Percentiles rank a stretch among this genome's conserved stretches.
These are phyloP conservation scores for Clusia tigrina DNA, from an alignment of 2,888 invertebrate genomes.

Conservation along the genomic window DNA sequence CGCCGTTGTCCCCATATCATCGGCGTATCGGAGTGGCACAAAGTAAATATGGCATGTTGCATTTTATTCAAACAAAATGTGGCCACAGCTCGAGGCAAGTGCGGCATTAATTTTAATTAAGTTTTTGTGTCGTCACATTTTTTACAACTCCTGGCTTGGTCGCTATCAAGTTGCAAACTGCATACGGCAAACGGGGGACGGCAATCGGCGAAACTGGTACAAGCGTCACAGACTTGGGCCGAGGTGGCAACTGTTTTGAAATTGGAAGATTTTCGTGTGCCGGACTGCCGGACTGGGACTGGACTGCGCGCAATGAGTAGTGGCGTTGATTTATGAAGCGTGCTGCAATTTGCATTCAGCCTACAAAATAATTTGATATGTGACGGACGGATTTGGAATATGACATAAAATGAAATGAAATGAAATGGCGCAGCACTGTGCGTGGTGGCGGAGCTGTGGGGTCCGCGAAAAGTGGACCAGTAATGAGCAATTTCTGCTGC, in stretches of 20 bases:
- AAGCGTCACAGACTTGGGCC: not conserved
- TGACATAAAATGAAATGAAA: constrained; percentile 1
- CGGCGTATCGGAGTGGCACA: too few relatives aligned
- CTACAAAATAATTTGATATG: not conserved
- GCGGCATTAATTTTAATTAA: constrained; percentile 6
- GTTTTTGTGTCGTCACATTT: constrained; percentile 6
- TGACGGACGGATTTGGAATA: not conserved
- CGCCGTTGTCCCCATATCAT: too few relatives aligned
- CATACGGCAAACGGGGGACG: too few relatives aligned
- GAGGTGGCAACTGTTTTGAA: not conserved
- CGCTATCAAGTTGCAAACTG: not conserved
- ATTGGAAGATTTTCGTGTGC: too few relatives aligned
- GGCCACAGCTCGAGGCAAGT: not conserved
- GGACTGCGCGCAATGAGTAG: too few relatives aligned
- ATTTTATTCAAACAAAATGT: constrained; percentile 8
- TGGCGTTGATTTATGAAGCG: constrained; percentile 6
- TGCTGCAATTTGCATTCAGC: constrained; percentile 6
- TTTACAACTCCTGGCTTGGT: not conserved
- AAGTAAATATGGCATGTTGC: constrained; percentile 9
- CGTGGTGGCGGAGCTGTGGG: too few relatives aligned
- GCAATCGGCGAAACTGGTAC: too few relatives aligned
- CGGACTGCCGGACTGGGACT: too few relatives aligned
- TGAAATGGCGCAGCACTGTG: too few relatives aligned
- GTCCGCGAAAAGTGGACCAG: too few relatives aligned
- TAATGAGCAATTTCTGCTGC: too few relatives aligned